Evolutionary conservation across 2,888 invertebrate species (phyloP).

Genomic region (Opisthograptis luteolata): DNA sequence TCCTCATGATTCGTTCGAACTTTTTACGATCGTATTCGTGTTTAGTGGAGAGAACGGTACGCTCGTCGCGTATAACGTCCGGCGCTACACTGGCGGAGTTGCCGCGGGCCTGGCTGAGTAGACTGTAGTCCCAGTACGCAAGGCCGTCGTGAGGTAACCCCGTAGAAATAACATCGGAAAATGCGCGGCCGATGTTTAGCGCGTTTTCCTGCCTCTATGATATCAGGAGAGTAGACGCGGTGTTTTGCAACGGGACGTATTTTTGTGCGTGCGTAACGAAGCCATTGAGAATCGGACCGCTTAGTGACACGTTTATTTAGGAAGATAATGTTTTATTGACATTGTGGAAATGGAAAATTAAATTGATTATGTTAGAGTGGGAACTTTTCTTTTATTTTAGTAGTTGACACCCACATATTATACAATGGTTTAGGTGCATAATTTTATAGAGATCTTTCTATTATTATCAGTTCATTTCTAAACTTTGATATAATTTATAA

Average conservation of each 20-base stretch:
- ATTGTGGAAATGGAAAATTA: neutral
- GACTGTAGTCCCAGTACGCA: slow-evolving; percentile 32
- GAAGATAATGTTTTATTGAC: slow-evolving; percentile 16
- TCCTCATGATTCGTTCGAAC: slow-evolving; percentile 78
- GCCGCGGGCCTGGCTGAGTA: neutral
- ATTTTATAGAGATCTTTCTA: no score
- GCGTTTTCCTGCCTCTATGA: slow-evolving; percentile 53
- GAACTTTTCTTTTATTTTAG: no score
- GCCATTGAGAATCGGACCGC: slow-evolving; percentile 30
- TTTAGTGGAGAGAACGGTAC: slow-evolving; percentile 43
- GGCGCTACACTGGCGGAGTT: slow-evolving; percentile 55
- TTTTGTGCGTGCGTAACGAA: slow-evolving; percentile 42
- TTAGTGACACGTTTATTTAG: slow-evolving; percentile 28
- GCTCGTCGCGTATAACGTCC: slow-evolving; percentile 50
- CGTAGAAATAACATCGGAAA: slow-evolving; percentile 59
- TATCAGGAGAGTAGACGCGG: slow-evolving; percentile 22
- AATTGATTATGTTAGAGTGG: no score
- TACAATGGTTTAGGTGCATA: no score
- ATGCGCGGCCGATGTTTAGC: slow-evolving; percentile 40
- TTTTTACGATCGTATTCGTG: slow-evolving; percentile 67
- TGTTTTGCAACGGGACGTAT: slow-evolving; percentile 39
- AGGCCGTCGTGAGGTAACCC: slow-evolving; percentile 63
- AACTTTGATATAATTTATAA: no score
- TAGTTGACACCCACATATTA: no score
- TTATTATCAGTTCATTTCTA: no score